phyloP scores from a whole-genome alignment of 2,888 invertebrate genomes.

The Celastrina argiolus region DNA sequence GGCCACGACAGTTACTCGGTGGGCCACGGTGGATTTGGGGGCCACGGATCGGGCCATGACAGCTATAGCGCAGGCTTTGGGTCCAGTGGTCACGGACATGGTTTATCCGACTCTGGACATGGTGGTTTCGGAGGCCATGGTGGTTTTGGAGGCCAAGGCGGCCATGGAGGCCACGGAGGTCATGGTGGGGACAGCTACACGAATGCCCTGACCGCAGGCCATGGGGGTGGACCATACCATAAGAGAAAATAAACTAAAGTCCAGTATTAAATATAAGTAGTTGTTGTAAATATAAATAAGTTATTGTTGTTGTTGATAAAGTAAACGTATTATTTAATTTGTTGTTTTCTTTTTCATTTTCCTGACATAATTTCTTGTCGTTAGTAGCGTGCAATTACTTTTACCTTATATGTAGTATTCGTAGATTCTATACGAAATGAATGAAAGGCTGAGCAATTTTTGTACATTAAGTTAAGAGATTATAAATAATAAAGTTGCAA shows the following conservation, averaged over 20 bases:
- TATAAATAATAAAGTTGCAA: too few species aligned
- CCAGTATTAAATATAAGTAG: conserved; percentile 41
- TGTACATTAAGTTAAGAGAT: too few species aligned
- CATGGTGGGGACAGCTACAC: conserved; percentile 60
- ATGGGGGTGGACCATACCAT: conserved; percentile 70
- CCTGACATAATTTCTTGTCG: background rate
- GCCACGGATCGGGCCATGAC: conserved; percentile 29
- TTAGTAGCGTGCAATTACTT: too few species aligned
- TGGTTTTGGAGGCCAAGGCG: conserved; percentile 39
- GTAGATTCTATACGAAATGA: too few species aligned
- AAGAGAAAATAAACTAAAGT: conserved; percentile 45
- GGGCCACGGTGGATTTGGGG: conserved; percentile 27
- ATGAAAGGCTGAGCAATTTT: too few species aligned
- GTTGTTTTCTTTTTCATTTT: conserved; percentile 22
- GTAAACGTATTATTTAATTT: conserved; percentile 43
- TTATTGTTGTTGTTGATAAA: conserved; percentile 59
- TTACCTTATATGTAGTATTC: too few species aligned
- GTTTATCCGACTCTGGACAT: conserved; percentile 19
- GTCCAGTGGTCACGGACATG: conserved; percentile 32
- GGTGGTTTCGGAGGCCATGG: conserved; percentile 34
- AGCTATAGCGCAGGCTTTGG: conserved; percentile 39
- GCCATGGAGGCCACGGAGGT: conserved; percentile 42
- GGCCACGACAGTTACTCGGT: conserved; percentile 25
- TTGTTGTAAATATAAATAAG: conserved; percentile 62
- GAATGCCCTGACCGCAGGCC: conserved; percentile 62